phyloP scores from a whole-genome alignment of 2,888 invertebrate genomes.

The Melolontha melolontha region DNA sequence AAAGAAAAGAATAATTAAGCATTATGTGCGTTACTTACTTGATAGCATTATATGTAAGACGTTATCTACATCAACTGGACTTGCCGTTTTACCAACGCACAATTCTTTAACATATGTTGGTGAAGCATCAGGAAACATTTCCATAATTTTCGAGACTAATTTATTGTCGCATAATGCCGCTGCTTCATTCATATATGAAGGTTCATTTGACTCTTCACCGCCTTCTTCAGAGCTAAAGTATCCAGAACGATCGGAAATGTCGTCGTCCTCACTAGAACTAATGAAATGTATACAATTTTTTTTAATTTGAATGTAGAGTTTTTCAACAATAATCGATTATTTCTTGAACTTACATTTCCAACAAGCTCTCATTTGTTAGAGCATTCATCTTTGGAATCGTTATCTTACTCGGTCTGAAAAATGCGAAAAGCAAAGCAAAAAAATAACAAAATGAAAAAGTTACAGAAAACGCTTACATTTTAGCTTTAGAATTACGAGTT shows the following conservation, averaged over 20 bases:
- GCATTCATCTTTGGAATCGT: no score
- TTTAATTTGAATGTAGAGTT: no score
- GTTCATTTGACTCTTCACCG: not conserved
- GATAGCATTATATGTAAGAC: conserved; percentile 49
- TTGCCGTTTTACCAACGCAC: conserved; percentile 49
- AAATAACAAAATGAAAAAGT: no score
- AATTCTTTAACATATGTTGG: conserved; percentile 53
- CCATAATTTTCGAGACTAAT: conserved; percentile 49
- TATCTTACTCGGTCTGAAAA: no score
- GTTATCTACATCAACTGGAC: conserved; percentile 47
- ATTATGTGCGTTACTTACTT: conserved; percentile 41
- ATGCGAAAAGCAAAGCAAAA: no score
- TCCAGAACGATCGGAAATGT: not conserved
- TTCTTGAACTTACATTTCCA: no score
- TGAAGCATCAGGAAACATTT: conserved; percentile 58
- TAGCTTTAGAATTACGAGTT: no score
- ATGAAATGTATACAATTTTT: not conserved
- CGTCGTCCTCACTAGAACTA: not conserved
- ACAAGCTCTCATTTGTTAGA: no score
- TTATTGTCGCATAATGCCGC: conserved; percentile 29
- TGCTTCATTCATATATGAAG: not conserved
- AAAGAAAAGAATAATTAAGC: no score
- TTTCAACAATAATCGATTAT: no score
- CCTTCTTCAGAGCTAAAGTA: conserved; percentile 1
- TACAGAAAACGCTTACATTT: no score